Percentiles rank a stretch among this genome's conserved stretches.
Conservation (phyloP, 1,140 invertebrate genomes). For the Ceratitis capitata region DNA sequence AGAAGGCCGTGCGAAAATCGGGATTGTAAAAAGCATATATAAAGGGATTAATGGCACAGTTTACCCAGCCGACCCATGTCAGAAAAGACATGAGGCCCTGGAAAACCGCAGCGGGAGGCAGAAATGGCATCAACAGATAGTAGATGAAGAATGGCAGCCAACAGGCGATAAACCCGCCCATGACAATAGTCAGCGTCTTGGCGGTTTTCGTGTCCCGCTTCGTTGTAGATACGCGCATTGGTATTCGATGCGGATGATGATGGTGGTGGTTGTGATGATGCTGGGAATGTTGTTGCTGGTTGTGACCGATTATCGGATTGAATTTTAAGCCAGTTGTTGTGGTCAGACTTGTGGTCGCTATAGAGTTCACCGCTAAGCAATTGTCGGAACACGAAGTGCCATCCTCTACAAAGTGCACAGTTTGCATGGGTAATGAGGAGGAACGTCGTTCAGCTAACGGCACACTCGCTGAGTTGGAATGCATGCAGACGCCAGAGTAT, state of each 20-base stretch:
- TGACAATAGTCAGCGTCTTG: slow-evolving; percentile 89
- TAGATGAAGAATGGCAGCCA: slow-evolving; percentile 91
- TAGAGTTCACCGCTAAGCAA: slow-evolving; percentile 47
- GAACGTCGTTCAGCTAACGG: slow-evolving; percentile 36
- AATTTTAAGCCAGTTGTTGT: background rate
- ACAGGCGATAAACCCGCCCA: slow-evolving; percentile 90
- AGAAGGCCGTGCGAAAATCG: slow-evolving; percentile 85
- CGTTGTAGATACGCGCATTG: slow-evolving; percentile 72
- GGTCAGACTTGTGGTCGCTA: slow-evolving; percentile 33
- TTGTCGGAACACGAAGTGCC: slow-evolving; percentile 52
- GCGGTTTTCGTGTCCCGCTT: slow-evolving; percentile 85
- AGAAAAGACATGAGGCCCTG: slow-evolving; percentile 79
- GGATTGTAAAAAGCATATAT: slow-evolving; percentile 89
- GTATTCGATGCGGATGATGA: slow-evolving; percentile 52
- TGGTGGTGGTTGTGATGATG: slow-evolving; percentile 46
- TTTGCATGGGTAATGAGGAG: slow-evolving; percentile 43
- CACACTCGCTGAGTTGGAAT: slow-evolving; percentile 39
- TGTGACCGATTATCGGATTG: background rate
- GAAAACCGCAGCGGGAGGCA: slow-evolving; percentile 68
- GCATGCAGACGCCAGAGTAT: slow-evolving; percentile 52
- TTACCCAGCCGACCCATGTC: slow-evolving; percentile 93
- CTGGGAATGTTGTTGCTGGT: slow-evolving; percentile 34
- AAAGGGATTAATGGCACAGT: slow-evolving; percentile 88
- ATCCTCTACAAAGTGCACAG: slow-evolving; percentile 54
- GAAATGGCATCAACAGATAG: slow-evolving; percentile 83